These are phyloP conservation scores for Taenioides sp. DNA, from an alignment of 2,797 vertebrate genomes.

Conservation along the genomic window DNA sequence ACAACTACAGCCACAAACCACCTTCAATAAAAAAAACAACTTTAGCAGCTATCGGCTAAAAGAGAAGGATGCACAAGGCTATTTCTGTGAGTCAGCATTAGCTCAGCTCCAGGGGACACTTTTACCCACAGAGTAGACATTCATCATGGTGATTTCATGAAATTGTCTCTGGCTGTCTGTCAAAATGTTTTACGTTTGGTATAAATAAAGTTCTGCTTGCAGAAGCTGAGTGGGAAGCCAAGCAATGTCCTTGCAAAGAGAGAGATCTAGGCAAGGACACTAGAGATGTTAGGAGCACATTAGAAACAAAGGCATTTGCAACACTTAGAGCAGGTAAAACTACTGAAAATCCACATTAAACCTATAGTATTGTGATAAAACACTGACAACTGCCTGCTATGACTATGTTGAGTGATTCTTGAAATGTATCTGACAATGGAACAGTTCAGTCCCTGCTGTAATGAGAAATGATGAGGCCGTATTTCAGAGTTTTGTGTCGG, in stretches of 20 bases:
- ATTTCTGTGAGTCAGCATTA: constrained; percentile 22
- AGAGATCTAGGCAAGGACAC: constrained; percentile 47
- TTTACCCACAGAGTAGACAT: constrained; percentile 27
- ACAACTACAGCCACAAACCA: constrained; percentile 20
- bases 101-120: constrained; percentile 21
- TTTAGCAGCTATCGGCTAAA: constrained; percentile 14
- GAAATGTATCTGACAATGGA: constrained; percentile 41
- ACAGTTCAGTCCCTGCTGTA: constrained; percentile 26
- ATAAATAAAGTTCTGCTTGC: constrained; percentile 41
- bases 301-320: constrained; percentile 34
- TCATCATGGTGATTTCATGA: constrained; percentile 42
- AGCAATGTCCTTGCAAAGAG: constrained; percentile 53
- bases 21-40: constrained; percentile 10
- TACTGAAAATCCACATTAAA: constrained; percentile 17
- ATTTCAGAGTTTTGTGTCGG: constrained; percentile 46
- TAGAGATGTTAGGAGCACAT: constrained; percentile 32
- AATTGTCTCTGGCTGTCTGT: constrained; percentile 71
- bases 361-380: constrained; percentile 16
- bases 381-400: constrained; percentile 23
- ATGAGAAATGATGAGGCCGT: constrained; percentile 34
- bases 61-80: constrained; percentile 10
- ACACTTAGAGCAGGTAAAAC: constrained; percentile 11
- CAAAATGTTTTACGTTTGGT: constrained; percentile 24
- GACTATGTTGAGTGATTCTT: constrained; percentile 28
- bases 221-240: constrained; percentile 60